Evolutionary conservation across 2,888 invertebrate genomes (phyloP), one percentile per base, ranked within the genome.

Genomic region (Ceriagrion tenellum): DNA sequence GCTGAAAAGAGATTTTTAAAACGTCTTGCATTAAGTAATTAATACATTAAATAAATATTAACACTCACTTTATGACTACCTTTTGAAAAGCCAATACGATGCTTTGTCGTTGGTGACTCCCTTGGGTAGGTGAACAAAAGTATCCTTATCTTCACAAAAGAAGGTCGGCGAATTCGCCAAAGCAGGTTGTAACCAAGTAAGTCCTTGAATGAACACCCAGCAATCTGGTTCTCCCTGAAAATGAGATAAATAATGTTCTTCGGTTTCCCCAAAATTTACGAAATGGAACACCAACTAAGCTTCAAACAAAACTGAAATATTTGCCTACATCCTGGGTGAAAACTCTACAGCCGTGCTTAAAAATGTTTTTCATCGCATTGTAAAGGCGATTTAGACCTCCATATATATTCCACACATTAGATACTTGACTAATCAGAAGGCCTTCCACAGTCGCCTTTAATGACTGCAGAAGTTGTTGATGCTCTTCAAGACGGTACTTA

Each of bases 401-500:
- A 96, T 97, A 97, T 95, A 98, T 97, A 95, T 97, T 97, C 97
- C 97, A 98, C n/a, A 97, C 97, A 96, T 97, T 97, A 74, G 97
- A 97, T 88, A 97, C 97, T 96, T 97, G 97, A 95, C 97, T 97
- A 91, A 97, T 97, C 95, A 98, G 96, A 95, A 98, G 96, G 59
- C 97, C 97, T 96, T 98, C 97, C n/a, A 97, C 97, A 10, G 97
- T 97, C 35, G 97, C 97, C 96, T 97, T 97, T 95, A 98, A 96
- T 96, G 97, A 97, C 95, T 97, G 97, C 35, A 98, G 96, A 88
- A 97, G 96, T 96, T 97, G 95, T 88, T 90, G 95, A 55, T 90
- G 90, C 90, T 90, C 89, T 90, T 95, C 95, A 69, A 93, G 26
- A 93, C 93, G 93, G 69, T 93, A 93, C n/a, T 93, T 93, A 93